Evolutionary conservation across 2,113 vertebrate species (phyloP).

Genomic region (Platysternon megacephalum): DNA sequence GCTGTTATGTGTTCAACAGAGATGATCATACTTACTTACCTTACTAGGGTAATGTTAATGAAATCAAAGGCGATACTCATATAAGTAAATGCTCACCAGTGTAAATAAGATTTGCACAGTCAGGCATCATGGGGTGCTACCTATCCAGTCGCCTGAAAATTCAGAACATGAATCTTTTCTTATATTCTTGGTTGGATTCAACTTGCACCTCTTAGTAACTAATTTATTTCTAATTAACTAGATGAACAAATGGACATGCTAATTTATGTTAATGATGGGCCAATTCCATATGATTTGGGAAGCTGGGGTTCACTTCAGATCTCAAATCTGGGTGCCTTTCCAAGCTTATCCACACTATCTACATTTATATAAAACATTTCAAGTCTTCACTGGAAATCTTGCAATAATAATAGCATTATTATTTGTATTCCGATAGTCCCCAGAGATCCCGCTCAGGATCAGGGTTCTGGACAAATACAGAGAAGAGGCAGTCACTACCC

Average conservation of each 20-base stretch:
- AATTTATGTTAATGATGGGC: background rate
- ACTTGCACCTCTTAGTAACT: background rate
- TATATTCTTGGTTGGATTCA: background rate
- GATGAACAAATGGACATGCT: background rate
- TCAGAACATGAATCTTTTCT: background rate
- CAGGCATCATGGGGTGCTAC: background rate
- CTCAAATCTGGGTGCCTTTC: background rate
- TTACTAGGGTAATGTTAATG: background rate
- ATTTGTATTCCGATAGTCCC: background rate
- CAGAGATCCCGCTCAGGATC: background rate
- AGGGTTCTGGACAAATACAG: background rate
- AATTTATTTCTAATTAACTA: background rate
- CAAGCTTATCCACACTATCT: background rate
- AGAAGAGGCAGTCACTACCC: background rate
- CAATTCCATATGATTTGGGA: background rate
- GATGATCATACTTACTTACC: slow-evolving; percentile 4
- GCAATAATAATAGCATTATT: background rate
- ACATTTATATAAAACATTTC: background rate
- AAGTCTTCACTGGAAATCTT: background rate
- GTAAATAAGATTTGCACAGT: background rate
- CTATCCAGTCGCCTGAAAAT: background rate
- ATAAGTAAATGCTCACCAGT: background rate
- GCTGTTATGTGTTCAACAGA: slow-evolving; percentile 11
- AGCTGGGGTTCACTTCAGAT: background rate
- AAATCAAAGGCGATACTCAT: background rate